phyloP scores from a whole-genome alignment of 2,113 vertebrate species.

The Pithys albifrons region DNA sequence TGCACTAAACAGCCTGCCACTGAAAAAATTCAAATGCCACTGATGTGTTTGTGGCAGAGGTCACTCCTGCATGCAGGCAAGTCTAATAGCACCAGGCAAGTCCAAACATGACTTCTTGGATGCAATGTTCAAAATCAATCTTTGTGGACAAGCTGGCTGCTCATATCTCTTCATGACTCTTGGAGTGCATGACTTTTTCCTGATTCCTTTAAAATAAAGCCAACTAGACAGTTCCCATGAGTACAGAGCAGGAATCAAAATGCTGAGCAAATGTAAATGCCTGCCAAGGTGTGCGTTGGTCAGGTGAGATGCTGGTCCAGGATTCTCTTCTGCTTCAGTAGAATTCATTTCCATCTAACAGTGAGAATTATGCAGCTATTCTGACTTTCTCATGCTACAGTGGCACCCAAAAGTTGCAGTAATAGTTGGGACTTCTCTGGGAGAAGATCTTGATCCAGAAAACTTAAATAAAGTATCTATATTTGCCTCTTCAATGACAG shows the following conservation, averaged over 20 bases:
- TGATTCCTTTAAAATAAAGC: slow-evolving; percentile 20
- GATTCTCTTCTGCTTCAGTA: not conserved
- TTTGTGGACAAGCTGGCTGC: slow-evolving; percentile 23
- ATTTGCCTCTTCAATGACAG: not conserved
- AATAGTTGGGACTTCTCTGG: not conserved
- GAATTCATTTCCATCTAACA: not conserved
- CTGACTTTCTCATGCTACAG: accelerated
- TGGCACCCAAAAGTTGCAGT: not conserved
- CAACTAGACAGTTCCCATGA: not conserved
- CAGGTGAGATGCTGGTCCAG: not conserved
- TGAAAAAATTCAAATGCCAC: not conserved
- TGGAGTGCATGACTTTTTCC: not conserved
- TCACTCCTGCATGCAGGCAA: not conserved
- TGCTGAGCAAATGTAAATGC: slow-evolving; percentile 33
- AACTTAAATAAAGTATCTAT: not conserved
- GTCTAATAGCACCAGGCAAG: not conserved
- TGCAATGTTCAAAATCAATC: not conserved
- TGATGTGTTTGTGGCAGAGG: not conserved
- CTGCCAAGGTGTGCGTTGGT: slow-evolving; percentile 33
- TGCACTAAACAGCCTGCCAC: not conserved
- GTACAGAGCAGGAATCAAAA: slow-evolving; percentile 16
- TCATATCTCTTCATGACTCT: slow-evolving; percentile 4
- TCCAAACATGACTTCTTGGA: not conserved
- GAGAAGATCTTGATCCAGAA: not conserved
- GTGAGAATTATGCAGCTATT: not conserved